Evolutionary conservation across 2,888 invertebrate species (phyloP), one percentile per base, ranked within the genome.

Genomic region (Acanthosepion pharaonis): DNA sequence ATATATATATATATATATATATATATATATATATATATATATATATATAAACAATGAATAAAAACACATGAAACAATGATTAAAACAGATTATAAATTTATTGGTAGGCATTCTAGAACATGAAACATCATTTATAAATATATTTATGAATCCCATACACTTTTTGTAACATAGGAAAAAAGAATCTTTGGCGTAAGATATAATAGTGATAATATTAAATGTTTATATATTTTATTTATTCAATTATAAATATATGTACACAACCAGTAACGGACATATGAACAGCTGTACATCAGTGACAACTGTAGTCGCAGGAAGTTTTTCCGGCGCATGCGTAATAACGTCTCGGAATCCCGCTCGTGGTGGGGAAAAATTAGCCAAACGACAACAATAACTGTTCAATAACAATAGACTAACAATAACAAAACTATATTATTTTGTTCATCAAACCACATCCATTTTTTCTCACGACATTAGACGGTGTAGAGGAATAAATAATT

Each of bases 51-150:
- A 20, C 15, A 55, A 5, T 5, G 20, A 55, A 55, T 55, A 78
- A 78, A 78, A 78, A 78, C 28, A n/a, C 78, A 78, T 28, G 11
- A 78, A 8, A 78, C 78, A 78, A 78, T 64, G 78, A 11, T n/a
- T 78, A 78, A 78, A 78, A 78, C 78, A 78, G n/a, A n/a, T 78
- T 78, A 78, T n/a, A 78, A 78, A 78, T 78, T 78, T 78, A n/a
- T 78, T 78, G n/a, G 78, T 78, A 78, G 78, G 78, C 78, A 78
- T 28, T 78, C 78, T 78, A 78, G 42, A 42, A 78, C 78, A 78
- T 78, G n/a, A 78, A 78, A 11, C 78, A 78, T 78, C 78, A n/a
- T n/a, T 78, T 78, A 78, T 78, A n/a, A 78, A 78, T 78, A 78
- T 8, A 78, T 11, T 78, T 18, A 78, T 78, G 11, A 78, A 78